Percentiles rank a stretch among this genome's conserved stretches.
Conservation (phyloP, 2,888 invertebrate species). For the Oxyteleia sp. region DNA sequence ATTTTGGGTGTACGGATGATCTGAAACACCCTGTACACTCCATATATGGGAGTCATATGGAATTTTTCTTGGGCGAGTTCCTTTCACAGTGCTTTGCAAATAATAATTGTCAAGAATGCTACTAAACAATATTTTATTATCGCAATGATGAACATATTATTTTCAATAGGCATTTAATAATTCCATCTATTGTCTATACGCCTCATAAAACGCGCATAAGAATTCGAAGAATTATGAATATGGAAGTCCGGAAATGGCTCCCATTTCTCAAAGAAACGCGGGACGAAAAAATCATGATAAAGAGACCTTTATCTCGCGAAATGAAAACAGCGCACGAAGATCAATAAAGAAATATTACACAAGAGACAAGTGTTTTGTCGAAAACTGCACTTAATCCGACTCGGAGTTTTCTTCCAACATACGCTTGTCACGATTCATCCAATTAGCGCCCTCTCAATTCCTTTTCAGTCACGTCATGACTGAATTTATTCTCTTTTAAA, state of each 20-base stretch:
- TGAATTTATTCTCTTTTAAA: constrained; percentile 47
- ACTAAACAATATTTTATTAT: not conserved
- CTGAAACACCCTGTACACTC: too few relatives aligned
- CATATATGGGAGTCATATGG: too few relatives aligned
- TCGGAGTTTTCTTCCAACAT: constrained; percentile 44
- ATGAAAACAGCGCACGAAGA: constrained; percentile 24
- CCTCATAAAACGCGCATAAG: constrained; percentile 38
- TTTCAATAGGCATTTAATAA: constrained; percentile 11
- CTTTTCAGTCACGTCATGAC: constrained; percentile 45
- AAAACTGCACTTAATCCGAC: constrained; percentile 16
- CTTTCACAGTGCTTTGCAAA: too few relatives aligned
- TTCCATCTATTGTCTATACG: constrained; percentile 44
- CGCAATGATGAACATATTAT: not conserved
- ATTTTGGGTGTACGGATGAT: too few relatives aligned
- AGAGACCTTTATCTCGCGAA: constrained; percentile 28
- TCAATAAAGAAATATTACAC: constrained; percentile 18
- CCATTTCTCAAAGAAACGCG: constrained; percentile 24
- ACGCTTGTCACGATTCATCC: constrained; percentile 59
- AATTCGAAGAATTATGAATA: constrained; percentile 58
- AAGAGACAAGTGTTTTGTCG: not conserved
- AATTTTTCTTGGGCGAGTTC: too few relatives aligned
- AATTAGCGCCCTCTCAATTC: constrained; percentile 50
- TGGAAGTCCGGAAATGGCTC: constrained; percentile 28
- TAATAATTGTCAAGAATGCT: too few relatives aligned
- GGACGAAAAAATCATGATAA: not conserved